phyloP scores from a whole-genome alignment of 1,140 invertebrate species.

The Bombus picipes region DNA sequence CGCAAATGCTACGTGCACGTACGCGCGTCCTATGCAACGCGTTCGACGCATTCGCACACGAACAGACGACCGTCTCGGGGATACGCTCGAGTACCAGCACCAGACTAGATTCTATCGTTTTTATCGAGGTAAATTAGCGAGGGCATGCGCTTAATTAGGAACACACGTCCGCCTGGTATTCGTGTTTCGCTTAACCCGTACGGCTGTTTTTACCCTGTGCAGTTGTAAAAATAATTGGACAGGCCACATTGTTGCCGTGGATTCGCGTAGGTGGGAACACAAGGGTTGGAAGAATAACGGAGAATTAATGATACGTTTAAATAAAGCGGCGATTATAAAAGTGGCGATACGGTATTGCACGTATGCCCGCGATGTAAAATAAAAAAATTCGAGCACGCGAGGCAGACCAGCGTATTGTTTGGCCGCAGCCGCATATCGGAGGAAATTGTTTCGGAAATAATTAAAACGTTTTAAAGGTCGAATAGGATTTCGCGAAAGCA shows the following conservation, averaged over 20 bases:
- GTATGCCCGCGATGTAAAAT: neutral
- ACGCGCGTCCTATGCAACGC: neutral
- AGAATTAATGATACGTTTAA: constrained; percentile 17
- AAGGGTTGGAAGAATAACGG: neutral
- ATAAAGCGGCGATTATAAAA: constrained; percentile 29
- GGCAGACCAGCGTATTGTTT: neutral
- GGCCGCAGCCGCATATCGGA: constrained; percentile 1
- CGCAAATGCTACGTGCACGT: constrained; percentile 39
- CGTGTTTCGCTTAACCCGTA: constrained; percentile 1
- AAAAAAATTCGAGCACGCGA: neutral
- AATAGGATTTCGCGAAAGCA: neutral
- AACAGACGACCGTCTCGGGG: neutral
- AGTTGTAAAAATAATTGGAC: constrained; percentile 39
- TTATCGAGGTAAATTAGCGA: constrained; percentile 45
- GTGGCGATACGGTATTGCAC: neutral
- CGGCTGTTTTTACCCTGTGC: neutral
- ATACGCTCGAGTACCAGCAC: neutral
- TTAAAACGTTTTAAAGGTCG: constrained; percentile 22
- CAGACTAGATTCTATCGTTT: constrained; percentile 50
- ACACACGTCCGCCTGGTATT: neutral
- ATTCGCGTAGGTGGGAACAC: no score
- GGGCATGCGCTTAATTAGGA: constrained; percentile 38
- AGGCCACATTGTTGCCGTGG: neutral
- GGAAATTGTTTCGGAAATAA: constrained; percentile 2
- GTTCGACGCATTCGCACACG: neutral